Conservation (phyloP, 2,113 vertebrate species). For the Zingel zingel region DNA sequence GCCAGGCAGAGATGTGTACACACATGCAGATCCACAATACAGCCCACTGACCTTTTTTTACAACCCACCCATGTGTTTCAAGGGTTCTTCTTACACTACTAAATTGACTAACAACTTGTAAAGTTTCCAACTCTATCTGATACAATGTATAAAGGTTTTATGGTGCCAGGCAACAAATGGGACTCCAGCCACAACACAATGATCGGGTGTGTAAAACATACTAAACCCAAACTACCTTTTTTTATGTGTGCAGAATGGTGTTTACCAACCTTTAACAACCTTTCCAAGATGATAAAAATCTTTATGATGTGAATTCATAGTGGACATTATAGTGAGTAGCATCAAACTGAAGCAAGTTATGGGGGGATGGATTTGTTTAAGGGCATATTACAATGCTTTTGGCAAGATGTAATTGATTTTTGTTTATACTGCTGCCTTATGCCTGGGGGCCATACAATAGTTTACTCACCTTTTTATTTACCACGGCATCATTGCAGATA, state of each 20-base stretch:
- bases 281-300: conserved; percentile 57
- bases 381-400: conserved; percentile 33
- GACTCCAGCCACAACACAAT: conserved; percentile 35
- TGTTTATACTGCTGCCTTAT: conserved; percentile 42
- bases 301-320: conserved; percentile 54
- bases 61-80: conserved; percentile 42
- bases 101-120: conserved; percentile 20
- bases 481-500: conserved; percentile 52
- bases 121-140: conserved; percentile 21
- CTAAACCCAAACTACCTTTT: conserved; percentile 46
- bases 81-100: conserved; percentile 17
- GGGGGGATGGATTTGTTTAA: conserved; percentile 31
- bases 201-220: conserved; percentile 26
- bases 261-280: conserved; percentile 66
- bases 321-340: conserved; percentile 14
- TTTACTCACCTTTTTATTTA: conserved; percentile 68
- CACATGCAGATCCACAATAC: background rate
- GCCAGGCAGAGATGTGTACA: conserved; percentile 41
- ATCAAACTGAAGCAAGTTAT: conserved; percentile 35
- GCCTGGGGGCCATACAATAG: conserved; percentile 44
- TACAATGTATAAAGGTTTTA: conserved; percentile 42
- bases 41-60: conserved; percentile 33
- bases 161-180: conserved; percentile 25
- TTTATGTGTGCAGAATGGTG: conserved; percentile 55
- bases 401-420: conserved; percentile 64